Conservation (phyloP, 2,888 invertebrate species). For the Phortica magna region DNA sequence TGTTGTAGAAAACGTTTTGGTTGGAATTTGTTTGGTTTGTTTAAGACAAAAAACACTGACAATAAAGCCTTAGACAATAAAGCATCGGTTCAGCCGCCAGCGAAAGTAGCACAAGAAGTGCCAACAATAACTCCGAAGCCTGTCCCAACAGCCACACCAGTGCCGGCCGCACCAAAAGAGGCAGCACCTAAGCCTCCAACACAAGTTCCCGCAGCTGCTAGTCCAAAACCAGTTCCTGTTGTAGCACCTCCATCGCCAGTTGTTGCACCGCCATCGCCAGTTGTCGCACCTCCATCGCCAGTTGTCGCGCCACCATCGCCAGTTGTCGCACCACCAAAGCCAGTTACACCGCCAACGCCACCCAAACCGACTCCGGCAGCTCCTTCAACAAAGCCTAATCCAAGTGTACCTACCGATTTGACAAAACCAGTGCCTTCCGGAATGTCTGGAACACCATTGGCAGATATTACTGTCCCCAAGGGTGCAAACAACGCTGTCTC, state of each 20-base stretch:
- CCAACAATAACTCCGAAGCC: constrained; percentile 37
- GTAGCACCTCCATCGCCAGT: constrained; percentile 8
- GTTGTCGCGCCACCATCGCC: constrained; percentile 33
- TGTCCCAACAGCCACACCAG: constrained; percentile 38
- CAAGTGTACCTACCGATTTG: constrained; percentile 58
- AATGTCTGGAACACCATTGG: constrained; percentile 30
- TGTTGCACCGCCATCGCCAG: constrained; percentile 33
- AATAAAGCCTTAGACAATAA: constrained; percentile 69
- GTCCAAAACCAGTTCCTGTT: constrained; percentile 39
- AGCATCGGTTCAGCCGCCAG: constrained; percentile 44
- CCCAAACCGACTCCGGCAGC: constrained; percentile 35
- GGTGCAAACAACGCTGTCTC: constrained; percentile 41
- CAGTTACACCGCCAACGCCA: constrained; percentile 37
- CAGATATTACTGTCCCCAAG: constrained; percentile 51
- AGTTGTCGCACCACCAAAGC: background rate
- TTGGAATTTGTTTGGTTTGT: constrained; percentile 75
- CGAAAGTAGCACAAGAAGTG: constrained; percentile 40
- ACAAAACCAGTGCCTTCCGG: constrained; percentile 32
- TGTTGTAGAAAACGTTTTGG: constrained; percentile 76
- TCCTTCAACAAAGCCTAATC: constrained; percentile 30
- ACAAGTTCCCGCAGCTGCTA: constrained; percentile 37
- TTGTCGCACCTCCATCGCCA: constrained; percentile 8
- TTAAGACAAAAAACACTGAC: constrained; percentile 70
- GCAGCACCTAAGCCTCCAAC: constrained; percentile 42
- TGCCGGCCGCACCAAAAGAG: constrained; percentile 29